Evolutionary conservation across 1,140 invertebrate species (phyloP), one percentile per base, ranked within the genome.

Genomic region (Proctacanthus coquilletti): DNA sequence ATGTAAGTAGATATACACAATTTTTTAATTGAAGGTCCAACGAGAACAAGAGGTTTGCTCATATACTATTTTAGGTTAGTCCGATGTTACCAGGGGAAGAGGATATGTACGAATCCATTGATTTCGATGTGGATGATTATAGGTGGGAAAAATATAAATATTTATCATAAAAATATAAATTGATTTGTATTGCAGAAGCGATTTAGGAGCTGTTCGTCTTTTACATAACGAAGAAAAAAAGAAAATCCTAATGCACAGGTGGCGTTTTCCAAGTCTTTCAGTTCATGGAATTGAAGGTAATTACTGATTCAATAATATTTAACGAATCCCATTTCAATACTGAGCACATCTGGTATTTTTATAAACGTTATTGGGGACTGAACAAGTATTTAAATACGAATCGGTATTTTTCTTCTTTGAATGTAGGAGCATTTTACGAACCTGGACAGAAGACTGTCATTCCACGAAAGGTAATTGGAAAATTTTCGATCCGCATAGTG

Each of bases 401-500:
- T 27, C 25, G 9, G 9, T 10, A 27, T 27, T 27, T 9, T 27
- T 27, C 9, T 27, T 27, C n/a, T 27, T 61, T 42, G 72, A n/a
- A n/a, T n/a, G n/a, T 81, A 71, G 89, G 92, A 34, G 93, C 93
- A 10, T 96, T 95, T 51, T 79, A 75, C 61, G 91, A 89, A 44
- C 66, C 80, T 13, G 94, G 94, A 31, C 74, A 77, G 19, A 98
- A 98, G 57, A 96, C 92, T 40, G 92, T 97, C 0, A 97, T 98
- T 49, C 93, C 93, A 2, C 68, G 75, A 25, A 94, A 92, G 63
- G 92, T 97, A 0, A 82, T 78, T 51, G 93, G 93, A 20, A 98
- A 98, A 62, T 97, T 98, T 59, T 96, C 91, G 1, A 82, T 97
- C 45, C 74, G 94, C 45, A 74, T 94, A 47, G 93, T 98, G 1